Conservation (phyloP, 2,113 vertebrate species). For the Rhodinocichla rosea region DNA sequence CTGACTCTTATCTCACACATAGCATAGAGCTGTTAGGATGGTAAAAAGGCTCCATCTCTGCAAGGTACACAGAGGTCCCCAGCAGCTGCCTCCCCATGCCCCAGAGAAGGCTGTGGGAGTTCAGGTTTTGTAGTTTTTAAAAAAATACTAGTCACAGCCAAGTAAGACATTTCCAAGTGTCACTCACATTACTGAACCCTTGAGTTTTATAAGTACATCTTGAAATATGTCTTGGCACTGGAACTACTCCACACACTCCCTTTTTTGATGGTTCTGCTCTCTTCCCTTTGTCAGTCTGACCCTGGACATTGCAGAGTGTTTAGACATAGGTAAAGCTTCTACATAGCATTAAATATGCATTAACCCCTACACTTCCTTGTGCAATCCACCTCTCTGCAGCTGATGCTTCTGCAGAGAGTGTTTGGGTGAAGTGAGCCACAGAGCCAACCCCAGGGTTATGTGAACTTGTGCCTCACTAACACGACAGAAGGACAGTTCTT, state of each 20-base stretch:
- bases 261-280: not conserved
- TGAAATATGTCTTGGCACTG: not conserved
- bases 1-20: not conserved
- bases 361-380: not conserved
- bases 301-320: not conserved
- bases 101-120: not conserved
- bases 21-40: not conserved
- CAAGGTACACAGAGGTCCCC: not conserved
- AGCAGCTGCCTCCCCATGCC: not conserved
- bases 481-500: not conserved
- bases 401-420: not conserved
- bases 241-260: not conserved
- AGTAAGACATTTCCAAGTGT: not conserved
- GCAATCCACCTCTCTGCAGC: not conserved
- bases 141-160: not conserved
- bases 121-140: not conserved
- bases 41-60: not conserved
- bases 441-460: not conserved
- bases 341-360: not conserved
- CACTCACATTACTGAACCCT: not conserved
- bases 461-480: not conserved
- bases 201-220: not conserved
- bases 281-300: not conserved
- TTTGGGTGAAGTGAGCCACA: not conserved
- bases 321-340: not conserved